Percentiles rank a stretch among this genome's conserved stretches.
phyloP scores from a whole-genome alignment of 1,140 invertebrate genomes.

The Drosophila jambulina region DNA sequence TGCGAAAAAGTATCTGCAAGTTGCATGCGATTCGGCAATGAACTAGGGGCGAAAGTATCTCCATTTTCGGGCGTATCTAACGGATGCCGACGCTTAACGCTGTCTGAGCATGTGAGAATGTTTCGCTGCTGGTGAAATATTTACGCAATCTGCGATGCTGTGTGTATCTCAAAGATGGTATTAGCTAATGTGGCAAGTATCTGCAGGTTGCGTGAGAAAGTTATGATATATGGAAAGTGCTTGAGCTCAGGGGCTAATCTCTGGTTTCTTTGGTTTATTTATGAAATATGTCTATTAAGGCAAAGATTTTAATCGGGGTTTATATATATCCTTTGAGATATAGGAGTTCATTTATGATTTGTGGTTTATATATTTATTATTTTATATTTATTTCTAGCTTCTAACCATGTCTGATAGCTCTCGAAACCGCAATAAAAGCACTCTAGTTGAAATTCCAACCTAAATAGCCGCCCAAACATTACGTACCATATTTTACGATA shows the following conservation, averaged over 20 bases:
- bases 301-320: neutral
- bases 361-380: neutral
- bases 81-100: conserved; percentile 36
- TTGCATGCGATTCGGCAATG: conserved; percentile 74
- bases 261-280: neutral
- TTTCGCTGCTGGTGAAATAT: conserved; percentile 26
- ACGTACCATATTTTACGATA: conserved; percentile 33
- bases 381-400: neutral
- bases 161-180: conserved; percentile 24
- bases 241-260: conserved; percentile 8
- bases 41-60: conserved; percentile 53
- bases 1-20: conserved; percentile 52
- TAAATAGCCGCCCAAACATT: neutral
- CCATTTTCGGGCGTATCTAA: conserved; percentile 41
- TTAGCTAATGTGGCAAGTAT: conserved; percentile 17
- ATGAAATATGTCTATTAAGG: conserved; percentile 12
- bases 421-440: neutral
- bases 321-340: neutral
- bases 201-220: conserved; percentile 34
- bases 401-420: too few species aligned
- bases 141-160: conserved; percentile 21
- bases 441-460: neutral
- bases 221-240: conserved; percentile 12
- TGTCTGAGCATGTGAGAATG: conserved; percentile 44
- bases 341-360: neutral